These are phyloP conservation scores for Stictocephala bisonia DNA, from an alignment of 2,888 invertebrate genomes.

Conservation along the genomic window DNA sequence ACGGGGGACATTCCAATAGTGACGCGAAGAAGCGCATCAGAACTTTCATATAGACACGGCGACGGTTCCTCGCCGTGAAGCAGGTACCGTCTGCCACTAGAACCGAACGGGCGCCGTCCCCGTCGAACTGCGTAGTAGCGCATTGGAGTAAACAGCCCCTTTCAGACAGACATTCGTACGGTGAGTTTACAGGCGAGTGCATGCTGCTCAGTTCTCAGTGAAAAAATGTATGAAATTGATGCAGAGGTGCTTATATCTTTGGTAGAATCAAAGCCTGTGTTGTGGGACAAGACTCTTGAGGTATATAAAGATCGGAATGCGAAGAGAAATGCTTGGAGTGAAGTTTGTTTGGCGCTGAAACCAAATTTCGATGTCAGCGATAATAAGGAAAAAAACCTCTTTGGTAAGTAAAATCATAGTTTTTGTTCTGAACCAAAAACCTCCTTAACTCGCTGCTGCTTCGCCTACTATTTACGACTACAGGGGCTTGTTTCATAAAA, in stretches of 20 bases:
- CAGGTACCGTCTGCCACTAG: slow-evolving; percentile 28
- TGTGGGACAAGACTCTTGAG: slow-evolving; percentile 51
- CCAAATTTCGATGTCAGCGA: slow-evolving; percentile 25
- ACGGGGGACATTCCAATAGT: slow-evolving; percentile 30
- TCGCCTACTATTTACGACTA: too few relatives aligned
- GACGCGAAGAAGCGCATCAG: slow-evolving; percentile 11
- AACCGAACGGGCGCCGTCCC: slow-evolving; percentile 10
- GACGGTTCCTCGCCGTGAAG: slow-evolving; percentile 20
- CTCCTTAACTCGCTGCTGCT: too few relatives aligned
- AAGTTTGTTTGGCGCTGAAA: slow-evolving; percentile 42
- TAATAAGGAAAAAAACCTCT: slow-evolving; percentile 38
- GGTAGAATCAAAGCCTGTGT: slow-evolving; percentile 51
- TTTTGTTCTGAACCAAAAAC: too few relatives aligned
- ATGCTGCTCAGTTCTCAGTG: slow-evolving; percentile 13
- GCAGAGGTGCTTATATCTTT: slow-evolving; percentile 46
- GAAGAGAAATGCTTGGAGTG: slow-evolving; percentile 51
- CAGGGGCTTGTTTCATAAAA: too few relatives aligned
- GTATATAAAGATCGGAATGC: slow-evolving; percentile 51
- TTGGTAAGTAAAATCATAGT: slow-evolving; percentile 3
- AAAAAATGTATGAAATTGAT: slow-evolving; percentile 40
- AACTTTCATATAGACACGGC: slow-evolving; percentile 12
- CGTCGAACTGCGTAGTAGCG: slow-evolving; percentile 29
- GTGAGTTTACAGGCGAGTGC: slow-evolving; percentile 17
- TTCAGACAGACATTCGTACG: slow-evolving; percentile 18
- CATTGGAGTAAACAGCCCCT: slow-evolving; percentile 5